Percentiles rank a stretch among this genome's conserved stretches.
Conservation (phyloP, 2,113 vertebrate species). For the Vidua chalybeata region DNA sequence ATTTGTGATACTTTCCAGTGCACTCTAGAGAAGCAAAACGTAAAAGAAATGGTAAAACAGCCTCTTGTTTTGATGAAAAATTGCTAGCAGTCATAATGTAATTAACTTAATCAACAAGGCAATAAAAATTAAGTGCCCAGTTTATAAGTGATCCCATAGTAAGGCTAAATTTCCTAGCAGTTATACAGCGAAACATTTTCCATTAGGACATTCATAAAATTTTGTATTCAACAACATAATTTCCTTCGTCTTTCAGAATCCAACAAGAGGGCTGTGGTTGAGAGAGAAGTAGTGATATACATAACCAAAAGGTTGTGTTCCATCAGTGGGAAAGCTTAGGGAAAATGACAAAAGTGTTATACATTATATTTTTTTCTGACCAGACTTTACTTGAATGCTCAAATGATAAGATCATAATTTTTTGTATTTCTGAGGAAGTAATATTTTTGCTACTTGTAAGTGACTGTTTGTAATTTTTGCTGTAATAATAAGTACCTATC, state of each 20-base stretch:
- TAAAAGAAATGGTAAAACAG: not conserved
- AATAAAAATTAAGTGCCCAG: slow-evolving; percentile 21
- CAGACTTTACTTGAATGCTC: not conserved
- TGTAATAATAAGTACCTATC: not conserved
- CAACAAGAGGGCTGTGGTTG: not conserved
- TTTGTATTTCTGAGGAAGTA: not conserved
- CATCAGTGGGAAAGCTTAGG: not conserved
- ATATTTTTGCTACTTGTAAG: not conserved
- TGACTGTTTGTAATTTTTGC: not conserved
- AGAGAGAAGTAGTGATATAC: not conserved
- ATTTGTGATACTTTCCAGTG: not conserved
- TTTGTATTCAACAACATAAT: not conserved
- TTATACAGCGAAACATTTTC: not conserved
- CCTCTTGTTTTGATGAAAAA: slow-evolving; percentile 27
- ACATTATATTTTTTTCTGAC: not conserved
- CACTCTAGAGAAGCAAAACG: not conserved
- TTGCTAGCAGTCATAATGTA: not conserved
- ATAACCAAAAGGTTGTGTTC: not conserved
- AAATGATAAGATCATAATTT: not conserved
- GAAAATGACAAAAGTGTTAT: not conserved
- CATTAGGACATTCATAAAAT: not conserved
- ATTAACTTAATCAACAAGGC: slow-evolving; percentile 17
- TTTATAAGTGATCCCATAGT: not conserved
- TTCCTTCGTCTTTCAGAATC: not conserved
- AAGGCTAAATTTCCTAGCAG: slow-evolving; percentile 4